Base-by-base conservation (phyloP, 1,140 invertebrate species). In the Drosophila kikkawai region DNA sequence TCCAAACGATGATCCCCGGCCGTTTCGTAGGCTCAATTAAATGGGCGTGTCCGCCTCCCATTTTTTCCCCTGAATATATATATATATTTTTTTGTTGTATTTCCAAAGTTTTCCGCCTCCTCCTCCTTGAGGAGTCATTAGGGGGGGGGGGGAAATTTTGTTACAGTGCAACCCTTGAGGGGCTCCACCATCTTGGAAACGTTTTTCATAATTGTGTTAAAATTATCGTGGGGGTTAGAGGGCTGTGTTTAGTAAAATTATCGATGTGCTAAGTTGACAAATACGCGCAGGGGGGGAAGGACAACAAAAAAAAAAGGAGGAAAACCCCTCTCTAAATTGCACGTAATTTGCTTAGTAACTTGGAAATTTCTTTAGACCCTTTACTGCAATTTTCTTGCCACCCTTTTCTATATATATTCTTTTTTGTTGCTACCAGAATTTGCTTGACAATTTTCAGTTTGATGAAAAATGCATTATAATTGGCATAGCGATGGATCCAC, bases 231-330 rank as follows among this genome's bases (percentile, higher is more conserved):
- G 37, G 48, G n/a, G 32, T 12, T 3, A n/a, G 12, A 2, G 34
- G 13, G 29, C 22, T 41, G 50, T 19, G 45, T 64, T 48, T 34
- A 50, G 42, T 47, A 56, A 63, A 48, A 77, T 83, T 88, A 88
- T 84, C 84, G 69, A 87, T 87, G 84, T 87, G 85, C 77, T 84
- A 88, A 88, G 84, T 88, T 88, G 84, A 88, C 85, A 90, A 88
- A 88, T 88, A 75, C 58, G 68, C 67, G 34, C 19, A 39, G 37
- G 34, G 36, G 13, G 8, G 4, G 7, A 7, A 6, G 26, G 22
- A 22, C 22, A 22, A 1, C 1, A 19, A 19, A 29, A 7, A 7
- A 29, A 15, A 26, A 47, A 26, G n/a, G 17, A 7, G n/a, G 66
- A 69, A 69, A 44, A 41, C 19, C 13, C 15, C 4, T 6, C 17